Evolutionary conservation across 2,113 vertebrate species (phyloP).

Genomic region (Alligator mississippiensis): DNA sequence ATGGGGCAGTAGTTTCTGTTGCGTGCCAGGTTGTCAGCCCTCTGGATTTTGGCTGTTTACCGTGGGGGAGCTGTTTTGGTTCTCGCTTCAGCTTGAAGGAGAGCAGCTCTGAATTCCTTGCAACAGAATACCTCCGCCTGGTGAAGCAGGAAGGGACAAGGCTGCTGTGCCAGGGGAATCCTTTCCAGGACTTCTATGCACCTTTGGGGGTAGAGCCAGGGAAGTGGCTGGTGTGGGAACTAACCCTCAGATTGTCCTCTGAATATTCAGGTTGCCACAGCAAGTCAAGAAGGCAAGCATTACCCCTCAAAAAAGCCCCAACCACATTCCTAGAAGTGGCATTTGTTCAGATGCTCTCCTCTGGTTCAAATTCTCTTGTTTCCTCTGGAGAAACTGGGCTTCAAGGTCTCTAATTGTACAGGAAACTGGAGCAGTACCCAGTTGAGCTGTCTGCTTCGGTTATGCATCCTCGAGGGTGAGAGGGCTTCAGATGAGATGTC

Average conservation of each 20-base stretch:
- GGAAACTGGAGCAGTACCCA: not conserved
- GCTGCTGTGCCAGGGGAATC: not conserved
- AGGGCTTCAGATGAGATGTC: not conserved
- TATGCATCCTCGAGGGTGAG: not conserved
- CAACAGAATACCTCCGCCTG: not conserved
- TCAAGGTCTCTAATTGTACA: not conserved
- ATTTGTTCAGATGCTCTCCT: not conserved
- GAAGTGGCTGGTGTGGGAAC: fast-evolving
- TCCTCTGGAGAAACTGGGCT: not conserved
- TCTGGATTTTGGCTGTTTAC: constrained; percentile 27
- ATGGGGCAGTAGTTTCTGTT: not conserved
- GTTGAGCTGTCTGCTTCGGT: not conserved
- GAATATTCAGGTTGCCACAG: not conserved
- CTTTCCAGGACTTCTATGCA: fast-evolving
- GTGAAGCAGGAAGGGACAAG: not conserved
- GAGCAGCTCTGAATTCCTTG: constrained; percentile 20
- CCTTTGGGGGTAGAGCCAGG: not conserved
- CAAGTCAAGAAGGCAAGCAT: not conserved
- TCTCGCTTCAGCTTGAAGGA: not conserved
- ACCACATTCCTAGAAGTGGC: not conserved
- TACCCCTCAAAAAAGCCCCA: not conserved
- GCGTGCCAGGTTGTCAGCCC: not conserved
- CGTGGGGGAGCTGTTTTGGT: constrained; percentile 19
- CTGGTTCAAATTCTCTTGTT: not conserved
- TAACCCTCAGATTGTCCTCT: not conserved